These are phyloP conservation scores for Drosophila conformis DNA, from an alignment of 2,888 invertebrate genomes.

Conservation along the genomic window DNA sequence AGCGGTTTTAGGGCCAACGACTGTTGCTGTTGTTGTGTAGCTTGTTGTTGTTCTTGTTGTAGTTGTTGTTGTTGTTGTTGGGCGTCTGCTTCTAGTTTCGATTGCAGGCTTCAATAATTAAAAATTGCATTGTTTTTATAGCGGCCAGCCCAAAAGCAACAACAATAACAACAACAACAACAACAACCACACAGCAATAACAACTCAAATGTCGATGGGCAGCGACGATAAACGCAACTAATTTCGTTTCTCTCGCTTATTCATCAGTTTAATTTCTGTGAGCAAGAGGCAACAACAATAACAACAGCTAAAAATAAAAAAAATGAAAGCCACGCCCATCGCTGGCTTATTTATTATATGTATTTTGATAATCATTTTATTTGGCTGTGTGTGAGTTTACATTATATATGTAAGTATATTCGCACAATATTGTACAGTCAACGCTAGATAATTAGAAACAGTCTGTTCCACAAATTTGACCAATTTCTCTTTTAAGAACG, in stretches of 20 bases:
- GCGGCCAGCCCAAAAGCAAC: conserved; percentile 10
- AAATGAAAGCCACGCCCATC: conserved; percentile 54
- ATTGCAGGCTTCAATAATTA: conserved; percentile 73
- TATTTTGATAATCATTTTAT: conserved; percentile 69
- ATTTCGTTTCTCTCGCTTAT: conserved; percentile 22
- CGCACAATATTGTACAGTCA: not conserved
- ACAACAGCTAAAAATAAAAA: conserved; percentile 3
- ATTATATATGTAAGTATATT: conserved; percentile 1
- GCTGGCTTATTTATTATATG: conserved; percentile 50
- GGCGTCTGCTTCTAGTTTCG: conserved; percentile 62
- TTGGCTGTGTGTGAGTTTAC: conserved; percentile 6
- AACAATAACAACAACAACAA: not conserved
- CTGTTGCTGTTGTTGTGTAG: conserved; percentile 3
- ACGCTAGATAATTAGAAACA: not conserved
- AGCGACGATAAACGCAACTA: conserved; percentile 23
- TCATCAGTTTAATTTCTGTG: conserved; percentile 44
- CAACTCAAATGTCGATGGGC: conserved; percentile 12
- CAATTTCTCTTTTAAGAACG: not conserved
- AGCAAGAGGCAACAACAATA: conserved; percentile 21
- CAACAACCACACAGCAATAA: not conserved
- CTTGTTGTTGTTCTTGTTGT: conserved; percentile 1
- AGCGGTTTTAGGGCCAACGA: conserved; percentile 44
- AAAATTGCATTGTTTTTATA: conserved; percentile 69
- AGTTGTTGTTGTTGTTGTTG: conserved; percentile 9
- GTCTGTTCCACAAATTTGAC: not conserved